phyloP scores from a whole-genome alignment of 2,113 vertebrate species.

The Gopherus evgoodei region DNA sequence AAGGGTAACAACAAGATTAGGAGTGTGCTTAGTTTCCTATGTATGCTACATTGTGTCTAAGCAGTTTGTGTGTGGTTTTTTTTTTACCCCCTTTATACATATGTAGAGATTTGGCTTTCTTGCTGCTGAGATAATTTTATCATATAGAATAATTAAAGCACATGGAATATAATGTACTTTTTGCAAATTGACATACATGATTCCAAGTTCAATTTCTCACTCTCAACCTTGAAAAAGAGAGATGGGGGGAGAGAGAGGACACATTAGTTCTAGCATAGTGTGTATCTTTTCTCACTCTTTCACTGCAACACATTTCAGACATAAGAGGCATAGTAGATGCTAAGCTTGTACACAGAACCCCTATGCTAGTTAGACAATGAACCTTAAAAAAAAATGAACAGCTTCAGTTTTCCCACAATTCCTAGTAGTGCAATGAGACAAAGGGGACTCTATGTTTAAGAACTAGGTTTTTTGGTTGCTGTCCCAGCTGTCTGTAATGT shows the following conservation, averaged over 20 bases:
- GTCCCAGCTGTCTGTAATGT: conserved; percentile 59
- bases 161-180: background rate
- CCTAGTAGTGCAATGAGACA: conserved; percentile 51
- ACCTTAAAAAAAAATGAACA: background rate
- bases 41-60: background rate
- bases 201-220: background rate
- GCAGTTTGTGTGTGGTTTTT: background rate
- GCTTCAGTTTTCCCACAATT: conserved; percentile 49
- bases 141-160: background rate
- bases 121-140: background rate
- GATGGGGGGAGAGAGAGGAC: background rate
- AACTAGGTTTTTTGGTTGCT: conserved; percentile 70
- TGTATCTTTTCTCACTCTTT: background rate
- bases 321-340: background rate
- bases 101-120: background rate
- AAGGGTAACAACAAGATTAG: background rate
- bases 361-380: conserved; percentile 21
- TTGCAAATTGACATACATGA: background rate
- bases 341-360: conserved; percentile 18
- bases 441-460: conserved; percentile 63
- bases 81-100: fast-evolving
- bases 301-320: background rate
- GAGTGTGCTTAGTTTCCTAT: background rate
- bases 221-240: background rate
- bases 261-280: background rate